A percentile compares a stretch with the other conserved stretches of the same genome.
phyloP scores from a whole-genome alignment of 2,797 vertebrate genomes.

The Cossypha caffra region DNA sequence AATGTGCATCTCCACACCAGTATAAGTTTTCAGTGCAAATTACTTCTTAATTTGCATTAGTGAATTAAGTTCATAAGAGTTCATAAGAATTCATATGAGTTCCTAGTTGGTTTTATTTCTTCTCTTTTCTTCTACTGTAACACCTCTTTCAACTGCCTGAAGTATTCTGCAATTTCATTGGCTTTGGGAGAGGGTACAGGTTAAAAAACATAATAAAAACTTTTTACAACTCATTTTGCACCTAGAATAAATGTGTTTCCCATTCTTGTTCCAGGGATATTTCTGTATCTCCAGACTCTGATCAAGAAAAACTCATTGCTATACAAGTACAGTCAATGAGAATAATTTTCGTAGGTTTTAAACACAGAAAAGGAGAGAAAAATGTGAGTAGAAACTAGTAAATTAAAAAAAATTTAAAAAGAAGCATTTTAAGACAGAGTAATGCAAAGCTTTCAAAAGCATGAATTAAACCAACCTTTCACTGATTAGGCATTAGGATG shows the following conservation, averaged over 20 bases:
- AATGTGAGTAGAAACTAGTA: neutral
- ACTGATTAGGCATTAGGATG: neutral
- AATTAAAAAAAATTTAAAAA: neutral
- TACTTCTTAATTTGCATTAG: neutral
- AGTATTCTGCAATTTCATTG: neutral
- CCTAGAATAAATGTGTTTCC: neutral
- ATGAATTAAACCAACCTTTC: constrained; percentile 36
- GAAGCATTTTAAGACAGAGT: neutral
- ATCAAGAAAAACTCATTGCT: neutral
- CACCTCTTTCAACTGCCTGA: neutral
- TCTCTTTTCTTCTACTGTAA: neutral
- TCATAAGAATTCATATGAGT: neutral
- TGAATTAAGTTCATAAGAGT: no score
- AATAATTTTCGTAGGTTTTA: neutral
- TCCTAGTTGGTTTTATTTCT: neutral
- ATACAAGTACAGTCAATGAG: neutral
- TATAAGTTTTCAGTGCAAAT: neutral
- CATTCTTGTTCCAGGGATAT: neutral
- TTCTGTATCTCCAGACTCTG: neutral
- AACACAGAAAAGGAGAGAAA: neutral
- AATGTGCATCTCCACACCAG: accelerated
- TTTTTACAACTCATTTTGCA: neutral
- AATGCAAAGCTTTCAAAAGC: constrained; percentile 7
- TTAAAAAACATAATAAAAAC: neutral
- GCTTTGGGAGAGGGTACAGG: neutral